Evolutionary conservation across 2,797 vertebrate genomes (phyloP).

Genomic region (Coccyzus lansbergi): DNA sequence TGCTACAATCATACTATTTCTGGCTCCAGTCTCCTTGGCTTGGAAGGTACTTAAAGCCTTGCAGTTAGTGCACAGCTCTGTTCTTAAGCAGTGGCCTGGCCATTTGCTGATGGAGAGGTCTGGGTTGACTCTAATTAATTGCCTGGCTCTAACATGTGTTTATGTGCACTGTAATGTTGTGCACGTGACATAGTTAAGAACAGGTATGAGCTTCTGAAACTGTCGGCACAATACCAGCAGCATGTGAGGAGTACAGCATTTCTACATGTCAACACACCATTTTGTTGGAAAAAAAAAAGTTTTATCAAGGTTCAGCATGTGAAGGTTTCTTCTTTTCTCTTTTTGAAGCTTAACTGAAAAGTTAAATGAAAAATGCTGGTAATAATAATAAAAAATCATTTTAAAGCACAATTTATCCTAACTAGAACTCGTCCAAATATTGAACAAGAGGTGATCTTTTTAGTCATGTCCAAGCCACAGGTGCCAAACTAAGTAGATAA

Average conservation of each 20-base stretch:
- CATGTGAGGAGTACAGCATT: background rate
- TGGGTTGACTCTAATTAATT: background rate
- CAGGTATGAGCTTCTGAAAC: background rate
- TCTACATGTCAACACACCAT: background rate
- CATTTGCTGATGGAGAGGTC: background rate
- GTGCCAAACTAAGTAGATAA: background rate
- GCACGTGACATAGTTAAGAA: background rate
- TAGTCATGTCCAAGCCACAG: background rate
- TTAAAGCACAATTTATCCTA: background rate
- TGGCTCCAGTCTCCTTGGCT: background rate
- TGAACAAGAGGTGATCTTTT: background rate
- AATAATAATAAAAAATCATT: background rate
- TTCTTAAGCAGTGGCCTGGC: background rate
- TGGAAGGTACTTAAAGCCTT: background rate
- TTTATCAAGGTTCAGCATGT: background rate
- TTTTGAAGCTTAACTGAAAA: background rate
- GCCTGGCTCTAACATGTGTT: background rate
- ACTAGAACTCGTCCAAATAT: background rate
- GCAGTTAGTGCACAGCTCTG: background rate
- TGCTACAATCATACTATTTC: background rate
- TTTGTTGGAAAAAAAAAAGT: background rate
- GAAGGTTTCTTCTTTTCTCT: background rate
- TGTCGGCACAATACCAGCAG: background rate
- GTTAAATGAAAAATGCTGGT: background rate
- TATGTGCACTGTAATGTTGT: background rate